Percentiles rank a stretch among this genome's conserved stretches.
Conservation (phyloP, 2,888 invertebrate genomes). For the Charanyca ferruginea region DNA sequence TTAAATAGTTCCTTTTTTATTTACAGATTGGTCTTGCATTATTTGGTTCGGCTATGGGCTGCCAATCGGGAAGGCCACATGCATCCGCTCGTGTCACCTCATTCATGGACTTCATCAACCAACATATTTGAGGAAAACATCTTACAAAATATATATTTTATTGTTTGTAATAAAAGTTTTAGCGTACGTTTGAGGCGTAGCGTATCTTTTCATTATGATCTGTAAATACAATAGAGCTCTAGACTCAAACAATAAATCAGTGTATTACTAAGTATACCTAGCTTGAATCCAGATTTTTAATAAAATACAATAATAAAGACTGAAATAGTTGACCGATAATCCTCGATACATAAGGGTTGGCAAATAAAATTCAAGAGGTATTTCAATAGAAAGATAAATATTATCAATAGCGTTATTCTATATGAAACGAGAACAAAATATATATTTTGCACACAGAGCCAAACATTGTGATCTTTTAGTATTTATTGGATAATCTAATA, state of each 20-base stretch:
- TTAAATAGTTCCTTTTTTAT: constrained; percentile 11
- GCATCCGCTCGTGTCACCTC: constrained; percentile 72
- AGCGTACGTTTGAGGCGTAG: neutral
- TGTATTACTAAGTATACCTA: neutral
- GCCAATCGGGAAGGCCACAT: constrained; percentile 64
- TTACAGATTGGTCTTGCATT: constrained; percentile 76
- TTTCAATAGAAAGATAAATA: constrained; percentile 45
- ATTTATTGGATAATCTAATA: constrained; percentile 30
- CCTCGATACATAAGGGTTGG: constrained; percentile 28
- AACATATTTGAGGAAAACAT: constrained; percentile 2
- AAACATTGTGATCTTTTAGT: constrained; percentile 16
- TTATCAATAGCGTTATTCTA: constrained; percentile 23
- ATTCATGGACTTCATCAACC: constrained; percentile 66
- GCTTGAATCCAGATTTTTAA: neutral
- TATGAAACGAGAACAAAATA: constrained; percentile 27
- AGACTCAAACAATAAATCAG: constrained; percentile 13
- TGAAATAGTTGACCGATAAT: constrained; percentile 36
- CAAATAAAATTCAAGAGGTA: constrained; percentile 23
- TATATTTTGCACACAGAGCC: constrained; percentile 8
- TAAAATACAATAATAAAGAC: constrained; percentile 5
- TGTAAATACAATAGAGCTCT: neutral
- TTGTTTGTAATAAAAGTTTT: constrained; percentile 6
- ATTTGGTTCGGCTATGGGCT: constrained; percentile 69
- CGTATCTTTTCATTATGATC: constrained; percentile 11
- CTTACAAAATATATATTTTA: neutral